Conservation (phyloP, 1,140 invertebrate genomes). For the Cyclina sinensis region DNA sequence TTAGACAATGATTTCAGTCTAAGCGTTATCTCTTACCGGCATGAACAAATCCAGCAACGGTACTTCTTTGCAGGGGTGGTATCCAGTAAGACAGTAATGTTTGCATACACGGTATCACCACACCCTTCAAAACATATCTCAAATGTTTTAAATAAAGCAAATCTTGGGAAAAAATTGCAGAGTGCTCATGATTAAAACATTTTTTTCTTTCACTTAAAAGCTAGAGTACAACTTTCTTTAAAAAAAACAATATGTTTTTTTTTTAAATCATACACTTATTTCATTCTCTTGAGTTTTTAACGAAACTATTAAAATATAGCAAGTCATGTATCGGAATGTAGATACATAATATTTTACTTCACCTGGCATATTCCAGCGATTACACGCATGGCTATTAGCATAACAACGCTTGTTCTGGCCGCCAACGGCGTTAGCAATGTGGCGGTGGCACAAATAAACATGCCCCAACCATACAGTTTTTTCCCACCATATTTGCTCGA, state of each 20-base stretch:
- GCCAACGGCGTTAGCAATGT: constrained; percentile 95
- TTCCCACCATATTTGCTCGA: constrained; percentile 93
- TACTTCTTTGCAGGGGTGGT: constrained; percentile 32
- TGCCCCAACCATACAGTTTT: constrained; percentile 92
- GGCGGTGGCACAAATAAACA: constrained; percentile 92
- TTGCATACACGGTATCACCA: constrained; percentile 29
- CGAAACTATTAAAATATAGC: too few species aligned
- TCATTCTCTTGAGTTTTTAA: too few species aligned
- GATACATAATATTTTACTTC: too few species aligned
- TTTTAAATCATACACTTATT: too few species aligned
- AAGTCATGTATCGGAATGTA: too few species aligned
- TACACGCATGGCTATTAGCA: neutral
- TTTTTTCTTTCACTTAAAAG: too few species aligned
- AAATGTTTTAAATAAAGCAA: too few species aligned
- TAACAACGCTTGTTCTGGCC: constrained; percentile 85
- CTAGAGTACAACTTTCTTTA: neutral
- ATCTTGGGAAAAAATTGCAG: too few species aligned
- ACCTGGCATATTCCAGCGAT: constrained; percentile 30
- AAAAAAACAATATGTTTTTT: too few species aligned
- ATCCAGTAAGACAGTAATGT: constrained; percentile 19
- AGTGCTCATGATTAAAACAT: too few species aligned
- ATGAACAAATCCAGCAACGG: constrained; percentile 8
- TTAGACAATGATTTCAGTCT: too few species aligned
- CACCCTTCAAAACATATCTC: constrained; percentile 6
- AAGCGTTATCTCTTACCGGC: constrained; percentile 45